phyloP scores from a whole-genome alignment of 2,113 vertebrate genomes.

The Rhabdornis inornatus region DNA sequence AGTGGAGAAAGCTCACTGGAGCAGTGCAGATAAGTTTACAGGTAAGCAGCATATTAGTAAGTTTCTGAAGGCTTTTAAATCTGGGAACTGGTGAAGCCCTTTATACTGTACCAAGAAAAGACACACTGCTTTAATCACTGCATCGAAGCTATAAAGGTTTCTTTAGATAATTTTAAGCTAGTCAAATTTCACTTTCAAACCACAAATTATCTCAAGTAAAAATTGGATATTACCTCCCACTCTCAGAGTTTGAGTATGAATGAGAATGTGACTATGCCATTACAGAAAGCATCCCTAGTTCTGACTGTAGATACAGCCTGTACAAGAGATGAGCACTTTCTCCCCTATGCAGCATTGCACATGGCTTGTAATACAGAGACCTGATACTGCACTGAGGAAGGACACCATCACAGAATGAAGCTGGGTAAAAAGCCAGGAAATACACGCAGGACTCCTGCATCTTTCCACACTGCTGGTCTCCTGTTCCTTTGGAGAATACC shows the following conservation, averaged over 20 bases:
- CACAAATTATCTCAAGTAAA: neutral
- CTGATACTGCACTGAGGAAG: neutral
- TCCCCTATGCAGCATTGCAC: neutral
- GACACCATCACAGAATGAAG: neutral
- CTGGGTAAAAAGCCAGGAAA: neutral
- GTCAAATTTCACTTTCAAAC: neutral
- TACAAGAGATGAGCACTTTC: neutral
- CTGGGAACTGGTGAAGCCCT: neutral
- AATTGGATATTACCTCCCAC: neutral
- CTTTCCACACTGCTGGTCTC: neutral
- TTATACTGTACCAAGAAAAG: neutral
- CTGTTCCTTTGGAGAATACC: neutral
- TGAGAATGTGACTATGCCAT: neutral
- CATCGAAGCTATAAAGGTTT: neutral
- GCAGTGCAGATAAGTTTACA: neutral
- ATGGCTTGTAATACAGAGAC: neutral
- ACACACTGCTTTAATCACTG: neutral
- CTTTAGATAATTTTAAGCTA: neutral
- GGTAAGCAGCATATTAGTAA: neutral
- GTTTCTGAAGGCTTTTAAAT: neutral
- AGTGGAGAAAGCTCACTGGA: neutral
- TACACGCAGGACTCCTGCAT: neutral
- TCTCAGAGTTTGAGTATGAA: neutral
- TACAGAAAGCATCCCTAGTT: neutral
- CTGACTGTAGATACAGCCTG: neutral